Evolutionary conservation across 1,140 invertebrate species (phyloP).

Genomic region (Lutraria rhynchaena): DNA sequence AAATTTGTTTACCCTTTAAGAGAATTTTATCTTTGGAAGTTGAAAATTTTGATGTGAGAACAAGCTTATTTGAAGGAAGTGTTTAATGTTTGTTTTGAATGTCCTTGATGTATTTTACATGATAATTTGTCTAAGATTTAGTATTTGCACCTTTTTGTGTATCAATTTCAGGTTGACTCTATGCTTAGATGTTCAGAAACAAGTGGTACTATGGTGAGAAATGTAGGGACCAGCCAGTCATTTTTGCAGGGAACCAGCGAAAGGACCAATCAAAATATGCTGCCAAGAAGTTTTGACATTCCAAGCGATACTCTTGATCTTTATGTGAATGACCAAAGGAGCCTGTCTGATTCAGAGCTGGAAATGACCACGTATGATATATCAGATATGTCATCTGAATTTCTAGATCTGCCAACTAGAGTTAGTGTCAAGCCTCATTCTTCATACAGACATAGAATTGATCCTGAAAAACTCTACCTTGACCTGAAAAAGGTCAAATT

Average conservation of each 20-base stretch:
- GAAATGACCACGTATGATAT: neutral
- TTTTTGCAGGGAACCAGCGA: constrained; percentile 2
- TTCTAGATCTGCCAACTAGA: constrained; percentile 25
- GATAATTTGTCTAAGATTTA: too few species aligned
- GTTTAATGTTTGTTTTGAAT: too few species aligned
- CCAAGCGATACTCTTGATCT: constrained; percentile 1
- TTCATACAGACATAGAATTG: neutral
- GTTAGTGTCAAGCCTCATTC: neutral
- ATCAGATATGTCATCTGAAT: constrained; percentile 29
- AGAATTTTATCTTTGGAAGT: too few species aligned
- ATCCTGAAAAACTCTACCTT: constrained; percentile 20
- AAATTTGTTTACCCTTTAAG: too few species aligned
- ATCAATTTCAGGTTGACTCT: too few species aligned
- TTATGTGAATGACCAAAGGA: neutral
- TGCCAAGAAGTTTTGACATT: constrained; percentile 31
- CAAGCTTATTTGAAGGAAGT: too few species aligned
- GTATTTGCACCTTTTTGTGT: too few species aligned
- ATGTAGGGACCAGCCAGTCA: constrained; percentile 1
- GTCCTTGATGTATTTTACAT: too few species aligned
- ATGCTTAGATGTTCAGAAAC: too few species aligned
- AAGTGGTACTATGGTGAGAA: neutral
- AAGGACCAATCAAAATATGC: neutral
- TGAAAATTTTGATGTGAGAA: too few species aligned
- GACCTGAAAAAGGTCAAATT: constrained; percentile 14
- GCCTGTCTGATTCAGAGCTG: constrained; percentile 47